These are phyloP conservation scores for Gnatocerus cornutus DNA, from an alignment of 2,888 invertebrate genomes.

Conservation along the genomic window DNA sequence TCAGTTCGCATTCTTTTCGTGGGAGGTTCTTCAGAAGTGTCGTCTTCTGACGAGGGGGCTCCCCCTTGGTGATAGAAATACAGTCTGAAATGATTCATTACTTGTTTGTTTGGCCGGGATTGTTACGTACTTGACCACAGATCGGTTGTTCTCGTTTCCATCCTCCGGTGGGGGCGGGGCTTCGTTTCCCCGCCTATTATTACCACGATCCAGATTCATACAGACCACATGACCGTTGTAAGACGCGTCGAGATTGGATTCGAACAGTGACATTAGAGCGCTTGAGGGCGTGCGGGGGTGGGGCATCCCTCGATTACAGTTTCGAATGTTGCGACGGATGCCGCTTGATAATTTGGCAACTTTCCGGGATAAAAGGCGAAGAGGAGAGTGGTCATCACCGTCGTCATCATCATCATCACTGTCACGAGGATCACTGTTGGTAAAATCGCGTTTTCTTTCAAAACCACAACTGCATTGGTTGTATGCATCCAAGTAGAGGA, in stretches of 20 bases:
- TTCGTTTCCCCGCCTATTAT: too few species aligned
- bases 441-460: background rate
- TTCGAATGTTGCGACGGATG: background rate
- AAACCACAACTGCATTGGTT: conserved; percentile 44
- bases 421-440: conserved; percentile 5
- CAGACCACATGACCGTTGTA: too few species aligned
- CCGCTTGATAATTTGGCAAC: background rate
- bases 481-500: conserved; percentile 50
- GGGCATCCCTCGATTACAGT: background rate
- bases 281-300: background rate
- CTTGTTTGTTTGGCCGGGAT: too few species aligned
- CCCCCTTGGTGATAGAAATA: background rate
- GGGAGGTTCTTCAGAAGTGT: background rate
- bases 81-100: background rate
- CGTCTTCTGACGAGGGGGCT: background rate
- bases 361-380: background rate
- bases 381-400: background rate
- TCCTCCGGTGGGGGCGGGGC: too few species aligned
- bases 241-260: too few species aligned
- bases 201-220: too few species aligned
- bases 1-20: background rate
- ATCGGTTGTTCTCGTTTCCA: too few species aligned
- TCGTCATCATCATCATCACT: conserved; percentile 7
- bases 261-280: too few species aligned
- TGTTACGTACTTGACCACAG: too few species aligned